These are phyloP conservation scores for Physocephala rufipes DNA, from an alignment of 2,888 invertebrate species.

Conservation along the genomic window DNA sequence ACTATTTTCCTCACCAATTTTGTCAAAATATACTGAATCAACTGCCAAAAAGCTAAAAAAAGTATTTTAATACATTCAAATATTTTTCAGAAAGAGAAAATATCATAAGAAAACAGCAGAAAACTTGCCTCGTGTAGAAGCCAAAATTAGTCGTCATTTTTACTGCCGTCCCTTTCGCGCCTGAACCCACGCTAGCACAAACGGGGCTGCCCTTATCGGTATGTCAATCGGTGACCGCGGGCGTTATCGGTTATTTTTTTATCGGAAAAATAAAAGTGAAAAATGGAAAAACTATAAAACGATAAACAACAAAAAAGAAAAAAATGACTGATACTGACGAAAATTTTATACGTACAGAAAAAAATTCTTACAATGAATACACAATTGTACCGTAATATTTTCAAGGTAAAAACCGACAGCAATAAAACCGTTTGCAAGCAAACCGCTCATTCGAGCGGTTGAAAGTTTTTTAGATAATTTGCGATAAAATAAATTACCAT, in stretches of 20 bases:
- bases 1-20: too few species aligned
- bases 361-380: neutral
- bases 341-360: neutral
- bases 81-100: too few species aligned
- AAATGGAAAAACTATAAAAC: slow-evolving; percentile 28
- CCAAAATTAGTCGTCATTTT: slow-evolving; percentile 11
- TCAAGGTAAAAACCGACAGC: slow-evolving; percentile 13
- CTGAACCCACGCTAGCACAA: too few species aligned
- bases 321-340: neutral
- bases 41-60: too few species aligned
- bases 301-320: neutral
- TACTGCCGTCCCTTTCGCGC: too few species aligned
- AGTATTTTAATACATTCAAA: neutral
- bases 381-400: slow-evolving; percentile 1
- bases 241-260: slow-evolving; percentile 6
- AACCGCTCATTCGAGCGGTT: neutral
- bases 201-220: slow-evolving; percentile 33
- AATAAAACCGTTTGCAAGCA: neutral
- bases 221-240: slow-evolving; percentile 33
- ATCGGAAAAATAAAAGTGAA: slow-evolving; percentile 15
- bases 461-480: neutral
- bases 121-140: slow-evolving; percentile 17
- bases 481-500: slow-evolving; percentile 24
- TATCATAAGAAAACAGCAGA: neutral
- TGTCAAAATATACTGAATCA: too few species aligned